phyloP scores from a whole-genome alignment of 2,888 invertebrate species.

The Congeria kusceri region DNA sequence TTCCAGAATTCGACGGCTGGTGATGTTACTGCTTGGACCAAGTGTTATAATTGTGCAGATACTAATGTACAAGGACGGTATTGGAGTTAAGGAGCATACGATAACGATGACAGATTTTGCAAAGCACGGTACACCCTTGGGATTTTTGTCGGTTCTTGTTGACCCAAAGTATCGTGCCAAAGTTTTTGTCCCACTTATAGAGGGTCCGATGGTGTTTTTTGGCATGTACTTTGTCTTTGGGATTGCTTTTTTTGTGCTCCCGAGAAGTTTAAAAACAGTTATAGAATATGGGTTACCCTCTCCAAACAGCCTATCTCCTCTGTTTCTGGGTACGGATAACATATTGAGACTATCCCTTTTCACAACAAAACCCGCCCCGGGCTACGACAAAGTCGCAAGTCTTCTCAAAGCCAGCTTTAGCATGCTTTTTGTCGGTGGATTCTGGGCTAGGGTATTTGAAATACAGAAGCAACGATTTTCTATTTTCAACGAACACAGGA shows the following conservation, averaged over 20 bases:
- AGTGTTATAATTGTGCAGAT: constrained; percentile 12
- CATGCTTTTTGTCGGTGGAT: constrained; percentile 31
- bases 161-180: constrained; percentile 5
- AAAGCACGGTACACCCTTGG: constrained; percentile 31
- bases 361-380: constrained; percentile 3
- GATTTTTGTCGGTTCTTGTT: constrained; percentile 34
- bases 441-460: constrained; percentile 34
- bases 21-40: constrained; percentile 7
- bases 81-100: constrained; percentile 1
- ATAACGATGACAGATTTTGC: constrained; percentile 16
- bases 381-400: constrained; percentile 26
- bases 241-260: constrained; percentile 28
- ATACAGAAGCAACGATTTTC: constrained; percentile 27
- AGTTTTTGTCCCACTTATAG: constrained; percentile 33
- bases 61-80: constrained; percentile 7
- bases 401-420: constrained; percentile 33
- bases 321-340: constrained; percentile 25
- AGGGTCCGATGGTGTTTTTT: constrained; percentile 26
- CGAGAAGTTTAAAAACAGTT: constrained; percentile 25
- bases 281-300: constrained; percentile 29
- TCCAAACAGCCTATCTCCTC: constrained; percentile 13
- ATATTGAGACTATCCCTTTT: constrained; percentile 28
- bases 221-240: constrained; percentile 29
- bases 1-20: constrained; percentile 11
- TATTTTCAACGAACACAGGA: background rate